Evolutionary conservation across 2,888 invertebrate genomes (phyloP).

Genomic region (Cactoblastis cactorum): DNA sequence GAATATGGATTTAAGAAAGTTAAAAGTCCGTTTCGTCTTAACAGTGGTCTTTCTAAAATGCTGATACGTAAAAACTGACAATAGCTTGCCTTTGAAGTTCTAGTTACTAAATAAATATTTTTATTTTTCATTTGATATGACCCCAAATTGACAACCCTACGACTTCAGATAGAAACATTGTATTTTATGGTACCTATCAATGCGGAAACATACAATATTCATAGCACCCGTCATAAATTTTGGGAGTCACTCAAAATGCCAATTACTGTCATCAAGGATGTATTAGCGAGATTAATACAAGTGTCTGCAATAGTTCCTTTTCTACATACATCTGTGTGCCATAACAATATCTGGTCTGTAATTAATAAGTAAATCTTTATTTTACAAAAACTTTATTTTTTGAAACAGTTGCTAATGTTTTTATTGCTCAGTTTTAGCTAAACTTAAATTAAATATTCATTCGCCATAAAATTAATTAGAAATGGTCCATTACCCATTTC

Average conservation of each 20-base stretch:
- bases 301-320: too few species aligned
- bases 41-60: too few species aligned
- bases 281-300: constrained; percentile 30
- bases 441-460: constrained; percentile 27
- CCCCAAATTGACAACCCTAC: constrained; percentile 5
- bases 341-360: too few species aligned
- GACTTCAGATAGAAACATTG: neutral
- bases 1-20: too few species aligned
- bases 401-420: constrained; percentile 25
- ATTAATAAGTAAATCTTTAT: too few species aligned
- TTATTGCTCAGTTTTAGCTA: constrained; percentile 29
- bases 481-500: neutral
- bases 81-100: too few species aligned
- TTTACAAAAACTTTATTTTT: too few species aligned
- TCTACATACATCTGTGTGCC: too few species aligned
- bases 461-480: constrained; percentile 28
- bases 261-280: constrained; percentile 30
- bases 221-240: constrained; percentile 33
- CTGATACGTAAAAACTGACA: too few species aligned
- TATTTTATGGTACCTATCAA: constrained; percentile 9
- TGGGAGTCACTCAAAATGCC: constrained; percentile 31
- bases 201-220: constrained; percentile 33
- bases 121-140: too few species aligned
- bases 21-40: too few species aligned
- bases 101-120: too few species aligned